A percentile compares a stretch with the other conserved stretches of the same genome.
These are phyloP conservation scores for Peromyscus melanophrys DNA, from an alignment of 2,797 vertebrate genomes.

Conservation along the genomic window DNA sequence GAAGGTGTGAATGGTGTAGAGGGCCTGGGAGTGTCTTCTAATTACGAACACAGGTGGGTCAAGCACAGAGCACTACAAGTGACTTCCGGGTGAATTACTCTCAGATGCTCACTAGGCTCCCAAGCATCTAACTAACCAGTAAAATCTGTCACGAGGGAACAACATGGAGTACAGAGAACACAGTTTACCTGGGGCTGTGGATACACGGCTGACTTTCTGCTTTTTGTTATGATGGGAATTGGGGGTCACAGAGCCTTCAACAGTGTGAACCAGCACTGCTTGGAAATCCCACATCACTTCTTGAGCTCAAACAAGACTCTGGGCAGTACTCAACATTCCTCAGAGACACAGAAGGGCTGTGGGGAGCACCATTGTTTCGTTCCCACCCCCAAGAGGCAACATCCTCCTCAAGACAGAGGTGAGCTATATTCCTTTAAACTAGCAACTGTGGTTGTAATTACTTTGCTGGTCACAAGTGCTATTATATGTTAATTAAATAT, in stretches of 20 bases:
- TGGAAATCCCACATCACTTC: neutral
- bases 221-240: neutral
- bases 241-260: neutral
- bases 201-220: neutral
- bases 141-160: neutral
- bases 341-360: neutral
- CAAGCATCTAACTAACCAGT: neutral
- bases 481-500: constrained; percentile 67
- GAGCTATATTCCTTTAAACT: neutral
- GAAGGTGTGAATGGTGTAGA: neutral
- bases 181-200: neutral
- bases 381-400: neutral
- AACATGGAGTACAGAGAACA: neutral
- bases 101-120: neutral
- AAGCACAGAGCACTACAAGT: neutral
- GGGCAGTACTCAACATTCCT: neutral
- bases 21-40: neutral
- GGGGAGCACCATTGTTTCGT: neutral
- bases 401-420: neutral
- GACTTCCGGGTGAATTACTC: neutral
- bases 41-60: neutral
- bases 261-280: neutral
- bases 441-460: constrained; percentile 50
- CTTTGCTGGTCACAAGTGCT: constrained; percentile 42
- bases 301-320: neutral